phyloP scores from a whole-genome alignment of 2,113 vertebrate genomes.

The Onychorhynchus coronatus region DNA sequence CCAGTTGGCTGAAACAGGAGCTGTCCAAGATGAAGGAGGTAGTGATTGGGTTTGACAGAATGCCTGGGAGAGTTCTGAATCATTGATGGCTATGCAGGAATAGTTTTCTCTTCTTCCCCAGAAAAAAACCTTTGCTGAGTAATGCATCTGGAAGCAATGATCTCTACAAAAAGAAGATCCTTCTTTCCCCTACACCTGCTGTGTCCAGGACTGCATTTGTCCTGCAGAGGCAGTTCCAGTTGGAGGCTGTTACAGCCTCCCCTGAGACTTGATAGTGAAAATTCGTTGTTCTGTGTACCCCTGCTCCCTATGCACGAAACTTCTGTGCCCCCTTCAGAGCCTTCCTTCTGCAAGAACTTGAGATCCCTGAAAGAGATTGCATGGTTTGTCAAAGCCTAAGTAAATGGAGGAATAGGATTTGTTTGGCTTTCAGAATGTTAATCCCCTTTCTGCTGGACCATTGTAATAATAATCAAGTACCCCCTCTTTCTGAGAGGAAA shows the following conservation, averaged over 20 bases:
- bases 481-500: neutral
- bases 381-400: neutral
- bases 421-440: neutral
- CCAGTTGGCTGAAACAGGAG: constrained; percentile 45
- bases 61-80: constrained; percentile 21
- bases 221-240: neutral
- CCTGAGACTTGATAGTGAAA: neutral
- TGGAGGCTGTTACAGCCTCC: neutral
- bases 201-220: neutral
- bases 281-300: neutral
- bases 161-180: neutral
- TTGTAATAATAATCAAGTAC: neutral
- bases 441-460: neutral
- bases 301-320: neutral
- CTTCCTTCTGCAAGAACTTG: neutral
- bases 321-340: neutral
- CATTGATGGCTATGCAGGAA: constrained; percentile 17
- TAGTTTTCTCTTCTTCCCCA: neutral
- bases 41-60: constrained; percentile 23
- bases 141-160: neutral
- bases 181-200: neutral
- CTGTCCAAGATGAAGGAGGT: constrained; percentile 30
- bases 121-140: neutral
- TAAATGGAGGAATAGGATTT: neutral
- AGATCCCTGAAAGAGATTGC: neutral